Conservation (phyloP, 2,113 vertebrate genomes). For the Acrocephalus arundinaceus region DNA sequence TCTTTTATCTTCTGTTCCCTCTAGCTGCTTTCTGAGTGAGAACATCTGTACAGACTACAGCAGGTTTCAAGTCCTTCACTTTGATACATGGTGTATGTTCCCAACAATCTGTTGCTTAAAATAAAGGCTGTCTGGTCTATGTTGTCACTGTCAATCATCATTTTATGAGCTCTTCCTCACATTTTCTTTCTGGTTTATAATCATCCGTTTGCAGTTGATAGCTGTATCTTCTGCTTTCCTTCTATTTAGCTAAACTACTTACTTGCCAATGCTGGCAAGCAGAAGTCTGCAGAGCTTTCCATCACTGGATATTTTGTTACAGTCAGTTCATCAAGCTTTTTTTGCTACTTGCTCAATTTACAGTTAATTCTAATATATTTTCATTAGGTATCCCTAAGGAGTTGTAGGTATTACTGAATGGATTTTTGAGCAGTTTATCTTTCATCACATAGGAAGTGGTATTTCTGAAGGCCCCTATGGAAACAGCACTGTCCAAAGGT, state of each 20-base stretch:
- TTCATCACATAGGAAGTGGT: neutral
- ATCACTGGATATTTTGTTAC: neutral
- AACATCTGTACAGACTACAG: neutral
- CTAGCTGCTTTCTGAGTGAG: conserved; percentile 24
- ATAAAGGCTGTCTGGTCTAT: conserved; percentile 10
- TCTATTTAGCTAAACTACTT: neutral
- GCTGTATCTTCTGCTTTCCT: neutral
- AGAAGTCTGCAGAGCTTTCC: neutral
- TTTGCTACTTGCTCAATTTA: neutral
- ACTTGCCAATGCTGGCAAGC: neutral
- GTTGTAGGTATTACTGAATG: neutral
- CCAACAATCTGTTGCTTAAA: conserved; percentile 3
- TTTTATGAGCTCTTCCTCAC: neutral
- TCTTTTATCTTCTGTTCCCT: neutral
- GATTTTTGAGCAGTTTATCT: neutral
- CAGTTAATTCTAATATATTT: neutral
- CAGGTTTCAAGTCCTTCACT: neutral
- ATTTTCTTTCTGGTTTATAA: neutral
- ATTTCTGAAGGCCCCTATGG: neutral
- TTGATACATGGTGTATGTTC: neutral
- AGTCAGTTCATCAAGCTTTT: neutral
- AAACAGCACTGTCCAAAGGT: neutral
- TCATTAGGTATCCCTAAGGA: neutral
- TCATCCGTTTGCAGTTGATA: neutral
- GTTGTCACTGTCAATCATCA: neutral